Evolutionary conservation across 2,888 invertebrate species (phyloP).

Genomic region (Cantharis flavilabris): DNA sequence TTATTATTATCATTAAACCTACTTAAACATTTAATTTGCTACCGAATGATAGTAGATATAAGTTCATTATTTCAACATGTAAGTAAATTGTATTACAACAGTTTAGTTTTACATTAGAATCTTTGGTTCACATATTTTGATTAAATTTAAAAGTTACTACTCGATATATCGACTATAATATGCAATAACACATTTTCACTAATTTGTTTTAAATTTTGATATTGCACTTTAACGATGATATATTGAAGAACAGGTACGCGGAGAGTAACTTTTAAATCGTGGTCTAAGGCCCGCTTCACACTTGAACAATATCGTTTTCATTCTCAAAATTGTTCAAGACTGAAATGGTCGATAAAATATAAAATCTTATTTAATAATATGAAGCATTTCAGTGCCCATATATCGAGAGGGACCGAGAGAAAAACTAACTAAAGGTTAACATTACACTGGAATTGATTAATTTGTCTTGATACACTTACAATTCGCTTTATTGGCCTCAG

Average conservation of each 20-base stretch:
- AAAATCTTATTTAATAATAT: constrained; percentile 24
- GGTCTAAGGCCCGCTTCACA: background rate
- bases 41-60: constrained; percentile 20
- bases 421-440: constrained; percentile 8
- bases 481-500: constrained; percentile 3
- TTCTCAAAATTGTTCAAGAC: background rate
- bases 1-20: constrained; percentile 15
- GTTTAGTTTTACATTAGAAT: constrained; percentile 20
- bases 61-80: constrained; percentile 19
- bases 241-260: background rate
- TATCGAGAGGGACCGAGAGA: constrained; percentile 7
- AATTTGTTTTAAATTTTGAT: background rate
- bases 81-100: constrained; percentile 23
- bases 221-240: constrained; percentile 3
- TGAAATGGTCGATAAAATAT: background rate
- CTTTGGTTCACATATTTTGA: constrained; percentile 17
- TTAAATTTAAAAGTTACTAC: constrained; percentile 16
- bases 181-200: background rate
- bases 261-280: constrained; percentile 1
- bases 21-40: constrained; percentile 23
- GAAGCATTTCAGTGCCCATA: constrained; percentile 49
- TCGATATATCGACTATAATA: background rate
- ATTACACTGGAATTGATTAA: constrained; percentile 8
- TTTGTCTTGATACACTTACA: constrained; percentile 6
- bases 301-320: background rate